Conservation (phyloP, 2,888 invertebrate genomes). For the Hybos culiciformis region DNA sequence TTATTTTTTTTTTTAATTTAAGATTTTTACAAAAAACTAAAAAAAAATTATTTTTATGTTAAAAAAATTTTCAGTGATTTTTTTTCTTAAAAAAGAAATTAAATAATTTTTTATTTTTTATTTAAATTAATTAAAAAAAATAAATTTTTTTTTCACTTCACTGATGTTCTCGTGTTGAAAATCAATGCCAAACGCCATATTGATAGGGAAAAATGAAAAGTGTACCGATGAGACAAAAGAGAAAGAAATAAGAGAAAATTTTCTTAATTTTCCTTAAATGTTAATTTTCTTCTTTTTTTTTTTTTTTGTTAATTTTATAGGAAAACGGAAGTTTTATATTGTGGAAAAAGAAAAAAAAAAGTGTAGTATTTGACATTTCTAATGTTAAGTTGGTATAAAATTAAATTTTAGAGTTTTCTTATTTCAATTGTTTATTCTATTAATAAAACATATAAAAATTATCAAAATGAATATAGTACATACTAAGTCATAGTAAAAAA, state of each 20-base stretch:
- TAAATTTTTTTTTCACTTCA: no score
- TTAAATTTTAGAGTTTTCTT: no score
- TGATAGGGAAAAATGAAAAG: constrained; percentile 12
- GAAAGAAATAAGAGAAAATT: constrained; percentile 9
- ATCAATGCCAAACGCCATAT: constrained; percentile 21
- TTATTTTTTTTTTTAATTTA: background rate
- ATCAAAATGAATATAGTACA: no score
- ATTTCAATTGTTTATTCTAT: no score
- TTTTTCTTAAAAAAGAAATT: background rate
- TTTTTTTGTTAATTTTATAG: background rate
- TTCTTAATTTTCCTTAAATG: constrained; percentile 1
- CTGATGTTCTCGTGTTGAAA: constrained; percentile 13
- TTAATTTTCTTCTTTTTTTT: background rate
- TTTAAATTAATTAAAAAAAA: no score
- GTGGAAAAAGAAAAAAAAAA: no score
- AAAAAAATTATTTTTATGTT: background rate
- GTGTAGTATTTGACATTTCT: no score
- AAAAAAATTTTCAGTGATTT: background rate
- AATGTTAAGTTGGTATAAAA: no score
- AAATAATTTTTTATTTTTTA: background rate
- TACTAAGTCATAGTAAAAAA: no score
- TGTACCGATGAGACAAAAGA: constrained; percentile 6
- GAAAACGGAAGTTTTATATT: background rate
- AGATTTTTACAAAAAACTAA: background rate
- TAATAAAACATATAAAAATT: no score